Base-by-base conservation (phyloP, 2,113 vertebrate genomes). In the Spea multiplicata region DNA sequence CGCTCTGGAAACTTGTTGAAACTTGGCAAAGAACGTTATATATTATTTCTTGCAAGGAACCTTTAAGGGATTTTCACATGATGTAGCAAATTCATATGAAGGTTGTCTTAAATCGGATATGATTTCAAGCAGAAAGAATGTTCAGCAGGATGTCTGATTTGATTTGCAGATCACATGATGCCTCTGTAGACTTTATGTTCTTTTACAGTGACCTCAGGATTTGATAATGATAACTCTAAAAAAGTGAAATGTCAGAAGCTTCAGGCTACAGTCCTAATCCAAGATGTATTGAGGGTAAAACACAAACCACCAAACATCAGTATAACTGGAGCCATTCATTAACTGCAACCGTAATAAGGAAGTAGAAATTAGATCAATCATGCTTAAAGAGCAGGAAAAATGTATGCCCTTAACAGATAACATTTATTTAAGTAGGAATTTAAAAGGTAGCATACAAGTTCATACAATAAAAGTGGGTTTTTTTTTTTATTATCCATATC, bases 91-190 rank as follows among this genome's bases (percentile, higher is more conserved):
- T 87, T 87, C 73, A 71, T 65, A 75, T 73, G 71, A 64, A 80
- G 81, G 2, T 81, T 2, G 62, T 81, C 84, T 88, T 88, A 86
- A 86, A 64, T 69, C 44, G 71, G 89, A 91, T 91, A 86, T 95
- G 93, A 97, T 89, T 88, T 94, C 91, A 95, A 88, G 85, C 82
- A 82, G 70, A 62, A 91, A 85, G 92, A 95, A 95, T 93, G 91
- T 83, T 90, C 88, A 86, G 88, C 92, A 92, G 85, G 80, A 85
- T 86, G 85, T 78, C 83, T 91, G 92, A 91, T 93, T 95, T 88
- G 86, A 95, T 95, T 93, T 45, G 13, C 88, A 80, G 90, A 88
- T 86, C 88, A 90, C 86, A 86, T 90, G 92, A 89, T 86, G 88
- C 85, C 83, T 81, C 61, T 72, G 85, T 68, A 81, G 83, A 82